Percentiles rank a stretch among this genome's conserved stretches.
phyloP scores from a whole-genome alignment of 2,888 invertebrate genomes.

The Penaeus monodon region DNA sequence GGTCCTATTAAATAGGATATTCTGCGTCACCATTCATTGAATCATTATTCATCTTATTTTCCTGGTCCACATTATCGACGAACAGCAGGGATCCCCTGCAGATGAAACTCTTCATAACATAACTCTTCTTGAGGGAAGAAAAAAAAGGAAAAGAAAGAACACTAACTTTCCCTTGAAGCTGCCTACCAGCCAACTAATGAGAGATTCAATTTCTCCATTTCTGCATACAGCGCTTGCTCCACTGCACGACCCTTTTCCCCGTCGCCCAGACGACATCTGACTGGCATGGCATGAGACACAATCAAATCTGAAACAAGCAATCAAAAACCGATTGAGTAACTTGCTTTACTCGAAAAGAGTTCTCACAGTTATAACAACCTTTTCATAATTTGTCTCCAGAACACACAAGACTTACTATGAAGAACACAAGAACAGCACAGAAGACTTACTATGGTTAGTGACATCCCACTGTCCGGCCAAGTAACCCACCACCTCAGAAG shows the following conservation, averaged over 20 bases:
- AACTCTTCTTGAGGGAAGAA: not conserved
- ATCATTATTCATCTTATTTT: not conserved
- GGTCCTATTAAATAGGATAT: too few species aligned
- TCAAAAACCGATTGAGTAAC: not conserved
- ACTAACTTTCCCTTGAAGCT: not conserved
- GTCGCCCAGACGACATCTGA: slow-evolving; percentile 82
- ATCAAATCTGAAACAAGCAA: slow-evolving; percentile 79
- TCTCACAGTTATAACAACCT: too few species aligned
- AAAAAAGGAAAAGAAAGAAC: not conserved
- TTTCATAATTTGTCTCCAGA: not conserved
- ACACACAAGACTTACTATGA: slow-evolving; percentile 81
- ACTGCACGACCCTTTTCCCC: slow-evolving; percentile 81
- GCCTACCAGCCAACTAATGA: slow-evolving; percentile 93
- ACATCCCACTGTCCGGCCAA: slow-evolving; percentile 95
- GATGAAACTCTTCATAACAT: too few species aligned
- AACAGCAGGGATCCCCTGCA: not conserved
- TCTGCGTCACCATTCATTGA: not conserved
- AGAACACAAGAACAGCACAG: too few species aligned
- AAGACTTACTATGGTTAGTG: slow-evolving; percentile 87
- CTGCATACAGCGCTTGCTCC: slow-evolving; percentile 85
- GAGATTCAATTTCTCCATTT: slow-evolving; percentile 85
- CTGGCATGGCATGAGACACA: slow-evolving; percentile 89
- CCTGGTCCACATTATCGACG: not conserved
- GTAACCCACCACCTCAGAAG: slow-evolving; percentile 95
- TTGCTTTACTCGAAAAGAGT: not conserved